Base-by-base conservation (phyloP, 2,888 invertebrate genomes). In the Xestia sexstrigata region DNA sequence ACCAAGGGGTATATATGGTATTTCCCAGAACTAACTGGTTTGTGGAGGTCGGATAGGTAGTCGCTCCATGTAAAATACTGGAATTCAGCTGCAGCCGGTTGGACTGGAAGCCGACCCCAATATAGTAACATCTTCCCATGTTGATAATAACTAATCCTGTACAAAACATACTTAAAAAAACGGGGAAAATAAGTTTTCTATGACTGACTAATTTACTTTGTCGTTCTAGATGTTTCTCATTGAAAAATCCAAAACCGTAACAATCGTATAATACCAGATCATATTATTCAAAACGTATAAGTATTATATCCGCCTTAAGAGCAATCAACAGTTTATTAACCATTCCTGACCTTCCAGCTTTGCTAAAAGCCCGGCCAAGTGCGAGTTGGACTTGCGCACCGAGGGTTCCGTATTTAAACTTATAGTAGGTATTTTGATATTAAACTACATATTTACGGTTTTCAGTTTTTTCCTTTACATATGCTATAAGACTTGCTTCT, bases 271-370 rank as follows among this genome's bases (percentile, higher is more conserved):
- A 9, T 23, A 68, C 45, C 26, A 71, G n/a, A 30, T 17, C 30
- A 60, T 30, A 42, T 9, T 42, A 45, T 11, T n/a, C 7, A 62
- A 30, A 68, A 71, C 11, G 55, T 55, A 11, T n/a, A 52, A 52
- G 23, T 52, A 55, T n/a, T 26, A 30, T 17, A 7, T 74, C 49
- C 75, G 26, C 17, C 8, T 67, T 7, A 49, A 2, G n/a, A 11
- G 30, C 63, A n/a, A 80, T 73, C 45, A 58, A 42, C 49, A 20
- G 15, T 80, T 60, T 49, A 69, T 49, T 58, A 60, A 69, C 26
- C 35, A 45, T 26, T 49, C 5, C n/a, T 49, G 45, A 58, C 69
- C 63, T 49, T 42, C 17, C 47, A 65, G 55, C 15, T 52, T 47
- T 45, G 20, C 17, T 30, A 58, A 42, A 42, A 42, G 11, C 42